phyloP scores from a whole-genome alignment of 2,113 vertebrate genomes.

The Oncorhynchus nerka region DNA sequence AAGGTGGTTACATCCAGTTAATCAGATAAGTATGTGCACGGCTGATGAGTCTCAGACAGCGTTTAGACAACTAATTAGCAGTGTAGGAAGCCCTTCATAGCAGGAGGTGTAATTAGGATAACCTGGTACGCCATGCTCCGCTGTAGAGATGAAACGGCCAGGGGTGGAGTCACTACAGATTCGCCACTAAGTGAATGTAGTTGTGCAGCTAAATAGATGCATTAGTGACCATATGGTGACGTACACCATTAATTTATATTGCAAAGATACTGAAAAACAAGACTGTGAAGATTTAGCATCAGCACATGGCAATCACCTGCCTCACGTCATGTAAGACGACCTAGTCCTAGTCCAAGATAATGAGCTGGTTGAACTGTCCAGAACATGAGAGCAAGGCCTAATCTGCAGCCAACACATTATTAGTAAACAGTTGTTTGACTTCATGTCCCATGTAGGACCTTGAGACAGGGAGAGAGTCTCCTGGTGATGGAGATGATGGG shows the following conservation, averaged over 20 bases:
- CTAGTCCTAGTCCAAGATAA: not conserved
- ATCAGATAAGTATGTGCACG: conserved; percentile 40
- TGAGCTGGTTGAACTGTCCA: not conserved
- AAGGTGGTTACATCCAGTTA: conserved; percentile 52
- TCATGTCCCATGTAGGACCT: conserved; percentile 39
- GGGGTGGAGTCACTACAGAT: conserved; percentile 14
- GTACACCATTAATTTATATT: conserved; percentile 2
- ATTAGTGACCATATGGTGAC: not conserved
- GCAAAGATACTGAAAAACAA: not conserved
- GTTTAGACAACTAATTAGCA: conserved; percentile 65
- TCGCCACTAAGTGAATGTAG: conserved; percentile 1
- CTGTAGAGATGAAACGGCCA: conserved; percentile 27
- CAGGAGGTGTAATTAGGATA: conserved; percentile 61
- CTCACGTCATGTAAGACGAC: not conserved
- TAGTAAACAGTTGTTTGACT: conserved; percentile 17
- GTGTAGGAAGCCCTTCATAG: conserved; percentile 47
- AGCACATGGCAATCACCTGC: not conserved
- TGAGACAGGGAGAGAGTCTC: conserved; percentile 41
- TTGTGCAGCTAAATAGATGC: not conserved
- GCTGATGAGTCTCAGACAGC: conserved; percentile 51
- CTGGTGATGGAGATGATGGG: conserved; percentile 35
- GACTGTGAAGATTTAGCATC: not conserved
- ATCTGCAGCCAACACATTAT: conserved; percentile 1
- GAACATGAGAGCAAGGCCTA: not conserved
- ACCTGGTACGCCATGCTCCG: conserved; percentile 48